Base-by-base conservation (phyloP, 2,113 vertebrate species). In the Eublepharis macularius region DNA sequence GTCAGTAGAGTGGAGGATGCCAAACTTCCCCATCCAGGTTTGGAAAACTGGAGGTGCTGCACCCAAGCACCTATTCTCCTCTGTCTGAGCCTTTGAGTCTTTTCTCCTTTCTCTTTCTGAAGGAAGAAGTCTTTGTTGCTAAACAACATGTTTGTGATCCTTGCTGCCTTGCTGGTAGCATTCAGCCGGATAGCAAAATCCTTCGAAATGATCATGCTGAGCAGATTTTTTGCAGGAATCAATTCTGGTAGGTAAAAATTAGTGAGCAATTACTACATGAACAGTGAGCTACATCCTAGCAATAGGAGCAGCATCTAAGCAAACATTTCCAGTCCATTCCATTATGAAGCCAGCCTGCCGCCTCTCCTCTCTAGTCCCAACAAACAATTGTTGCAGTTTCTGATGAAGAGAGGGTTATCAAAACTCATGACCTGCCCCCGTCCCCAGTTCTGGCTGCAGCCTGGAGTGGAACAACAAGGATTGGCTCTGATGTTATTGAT, bases 41-140 rank as follows among this genome's bases (percentile, higher is more conserved):
- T 63, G 26, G 24, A 63, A 63, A 63, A 7, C 60, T 26, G 8
- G 41, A 19, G 69, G 36, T 36, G 4, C 34, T 39, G 13, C 19
- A 34, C 9, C 29, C 26, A 29, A 66, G 60, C 19, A 29, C 6
- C 66, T 11, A 4, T 12, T 13, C n/a, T 36, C 69, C 51, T 54
- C 32, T 6, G 0, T 1, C 24, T 24, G 21, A 65, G 32, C 69
- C 84, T 86, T 85, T 65, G 32, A 2, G 12, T n/a, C 21, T 66
- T 57, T 85, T 39, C 57, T n/a, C 66, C 65, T 88, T 76, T 13
- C 0, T 51, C 36, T 45, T 13, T 70, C 1, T 57, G n/a, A 82
- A 99, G 98, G 96, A 99, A 98, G 94, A 98, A 96, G 90, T 97
- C 97, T 45, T 91, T 99, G 90, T 93, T 99, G 91, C 45, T 97